Evolutionary conservation across 2,113 vertebrate genomes (phyloP), one percentile per base, ranked within the genome.

Genomic region (Trinectes maculatus): DNA sequence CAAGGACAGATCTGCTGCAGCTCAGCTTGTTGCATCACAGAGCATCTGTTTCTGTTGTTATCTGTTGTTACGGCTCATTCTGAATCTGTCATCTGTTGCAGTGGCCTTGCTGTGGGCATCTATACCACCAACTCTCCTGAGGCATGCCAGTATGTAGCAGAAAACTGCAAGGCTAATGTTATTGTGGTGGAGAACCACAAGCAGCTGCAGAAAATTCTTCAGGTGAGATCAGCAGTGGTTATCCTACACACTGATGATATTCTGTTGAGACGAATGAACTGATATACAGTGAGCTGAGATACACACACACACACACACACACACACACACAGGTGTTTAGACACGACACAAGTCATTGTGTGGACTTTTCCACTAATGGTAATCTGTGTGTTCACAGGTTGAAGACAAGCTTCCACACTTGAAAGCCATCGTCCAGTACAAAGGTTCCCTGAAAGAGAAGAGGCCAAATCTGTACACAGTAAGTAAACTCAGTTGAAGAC

Each of bases 111-210:
- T 6, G 96, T 97, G 31, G 96, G 97, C 2, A 95, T 99, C 91
- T 98, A 98, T 51, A 93, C 95, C 21, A 99, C 97, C 49, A 98
- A 95, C 89, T 96, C 95, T 0, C 79, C 96, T 0, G 95, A 98
- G 0, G 95, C 96, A 0, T 98, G 96, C 47, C 92, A 92, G 10
- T 96, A 95, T 0, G 89, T 95, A 4, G 95, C 95, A 8, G 86
- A 93, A 5, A 93, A 95, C 66, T 93, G 93, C 67, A 89, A 85
- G 44, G 94, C 96, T 28, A 94, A 95, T 0, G 0, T 98, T 40
- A 57, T 98, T 0, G 90, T 98, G 70, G 94, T 98, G 88, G 95
- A 98, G 74, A 97, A 98, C 54, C 84, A 95, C 13, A 94, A 93
- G 36, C 96, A 97, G 87, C 86, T 98, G 47, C 92, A 94, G 91